Evolutionary conservation across 2,888 invertebrate genomes (phyloP), one percentile per base, ranked within the genome.

Genomic region (Petrolisthes manimaculis): DNA sequence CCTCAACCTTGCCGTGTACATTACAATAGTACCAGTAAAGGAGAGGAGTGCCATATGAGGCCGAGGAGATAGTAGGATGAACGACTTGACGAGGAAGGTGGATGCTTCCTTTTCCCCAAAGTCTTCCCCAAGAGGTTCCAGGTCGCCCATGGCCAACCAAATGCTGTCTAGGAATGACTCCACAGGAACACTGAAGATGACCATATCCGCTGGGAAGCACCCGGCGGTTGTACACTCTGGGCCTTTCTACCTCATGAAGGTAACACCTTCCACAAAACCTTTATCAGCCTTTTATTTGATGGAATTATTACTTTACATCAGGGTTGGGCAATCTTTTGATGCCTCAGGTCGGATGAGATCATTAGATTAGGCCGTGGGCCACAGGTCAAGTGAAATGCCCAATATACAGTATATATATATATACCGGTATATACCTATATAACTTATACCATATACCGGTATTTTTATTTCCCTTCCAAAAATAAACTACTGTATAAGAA

Each of bases 161-260:
- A 88, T 86, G 74, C 71, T 91, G 37, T 86, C 90, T 9, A 85
- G 91, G 61, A 89, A 91, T 82, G 98, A 99, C 94, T 98, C 98
- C 90, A 98, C 98, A 92, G 99, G 98, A 92, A 99, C 98, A 91
- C 95, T 99, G 92, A 98, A 98, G 94, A 98, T 98, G 92, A 99
- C 98, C 92, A 99, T 99, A 94, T 97, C 98, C 91, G 94, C 99
- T 92, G 98, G 98, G 92, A 98, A 98, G 94, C 98, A 98, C 93
- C 98, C 99, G 88, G 91, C 91, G 5, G 98, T 99, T 92, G 97
- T 98, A 94, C 97, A 98, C 93, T 97, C 97, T 94, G 98, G 98
- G 92, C 98, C 98, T 92, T 99, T 99, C 94, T 99, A 99, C 94
- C 96, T 99, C 93, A 97, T 98, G 96, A 98, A 97, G 95, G 98